phyloP scores from a whole-genome alignment of 2,888 invertebrate species.

The Notodonta ziczac region DNA sequence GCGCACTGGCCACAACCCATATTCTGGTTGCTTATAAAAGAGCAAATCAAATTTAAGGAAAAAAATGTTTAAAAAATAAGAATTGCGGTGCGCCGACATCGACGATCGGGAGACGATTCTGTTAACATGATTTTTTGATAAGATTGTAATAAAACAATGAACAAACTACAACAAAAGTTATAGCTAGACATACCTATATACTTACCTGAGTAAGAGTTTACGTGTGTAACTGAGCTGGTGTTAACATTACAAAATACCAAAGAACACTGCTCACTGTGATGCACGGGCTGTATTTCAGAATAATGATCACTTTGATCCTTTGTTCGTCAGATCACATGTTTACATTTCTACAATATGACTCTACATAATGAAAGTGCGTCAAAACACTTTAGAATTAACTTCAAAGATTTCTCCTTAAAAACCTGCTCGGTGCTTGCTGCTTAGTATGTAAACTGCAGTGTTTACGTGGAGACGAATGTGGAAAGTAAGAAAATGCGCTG shows the following conservation, averaged over 20 bases:
- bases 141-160: no score
- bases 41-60: no score
- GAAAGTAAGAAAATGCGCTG: constrained; percentile 50
- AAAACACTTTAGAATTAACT: no score
- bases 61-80: no score
- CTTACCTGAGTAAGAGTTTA: not conserved
- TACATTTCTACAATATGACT: not conserved
- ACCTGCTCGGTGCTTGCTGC: not conserved
- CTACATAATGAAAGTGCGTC: no score
- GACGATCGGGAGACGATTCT: no score
- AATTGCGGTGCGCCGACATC: no score
- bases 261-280: not conserved
- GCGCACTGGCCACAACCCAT: no score
- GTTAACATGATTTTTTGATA: no score
- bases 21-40: no score
- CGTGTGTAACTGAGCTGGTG: not conserved
- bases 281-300: not conserved
- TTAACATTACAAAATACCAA: not conserved
- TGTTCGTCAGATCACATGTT: not conserved
- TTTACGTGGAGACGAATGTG: constrained; percentile 37
- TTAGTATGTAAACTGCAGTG: constrained; percentile 41
- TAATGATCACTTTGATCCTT: not conserved
- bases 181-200: not conserved
- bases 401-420: no score
- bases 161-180: not conserved